Percentiles rank a stretch among this genome's conserved stretches.
These are phyloP conservation scores for Aphidius gifuensis DNA, from an alignment of 1,140 invertebrate genomes.

Conservation along the genomic window DNA sequence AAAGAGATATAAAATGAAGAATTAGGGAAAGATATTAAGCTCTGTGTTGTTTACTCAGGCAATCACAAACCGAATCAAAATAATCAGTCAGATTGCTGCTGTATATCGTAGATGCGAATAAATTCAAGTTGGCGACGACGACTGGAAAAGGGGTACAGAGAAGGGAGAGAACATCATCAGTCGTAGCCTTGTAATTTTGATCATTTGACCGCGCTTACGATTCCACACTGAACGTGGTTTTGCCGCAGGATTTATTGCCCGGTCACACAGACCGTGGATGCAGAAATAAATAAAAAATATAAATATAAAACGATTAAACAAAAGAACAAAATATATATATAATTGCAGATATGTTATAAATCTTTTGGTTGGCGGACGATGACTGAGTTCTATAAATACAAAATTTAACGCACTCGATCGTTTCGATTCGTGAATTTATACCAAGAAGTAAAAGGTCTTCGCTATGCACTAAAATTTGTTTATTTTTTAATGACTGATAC, in stretches of 20 bases:
- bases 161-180: constrained; percentile 16
- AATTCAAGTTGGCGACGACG: constrained; percentile 15
- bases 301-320: too few species aligned
- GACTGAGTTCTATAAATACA: too few species aligned
- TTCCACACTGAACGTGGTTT: constrained; percentile 12
- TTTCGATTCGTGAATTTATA: too few species aligned
- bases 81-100: background rate
- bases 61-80: constrained; percentile 6
- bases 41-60: constrained; percentile 11
- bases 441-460: too few species aligned
- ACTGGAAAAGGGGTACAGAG: background rate
- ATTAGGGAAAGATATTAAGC: too few species aligned
- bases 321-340: too few species aligned
- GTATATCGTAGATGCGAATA: constrained; percentile 12
- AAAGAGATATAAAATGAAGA: too few species aligned
- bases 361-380: too few species aligned
- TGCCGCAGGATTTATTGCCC: constrained; percentile 20
- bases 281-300: background rate
- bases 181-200: constrained; percentile 22
- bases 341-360: too few species aligned
- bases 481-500: too few species aligned
- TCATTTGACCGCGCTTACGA: constrained; percentile 22
- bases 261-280: constrained; percentile 16
- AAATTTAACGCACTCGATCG: too few species aligned
- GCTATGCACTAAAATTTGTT: too few species aligned